Evolutionary conservation across 2,888 invertebrate species (phyloP).

Genomic region (Acanthosoma haemorrhoidale): DNA sequence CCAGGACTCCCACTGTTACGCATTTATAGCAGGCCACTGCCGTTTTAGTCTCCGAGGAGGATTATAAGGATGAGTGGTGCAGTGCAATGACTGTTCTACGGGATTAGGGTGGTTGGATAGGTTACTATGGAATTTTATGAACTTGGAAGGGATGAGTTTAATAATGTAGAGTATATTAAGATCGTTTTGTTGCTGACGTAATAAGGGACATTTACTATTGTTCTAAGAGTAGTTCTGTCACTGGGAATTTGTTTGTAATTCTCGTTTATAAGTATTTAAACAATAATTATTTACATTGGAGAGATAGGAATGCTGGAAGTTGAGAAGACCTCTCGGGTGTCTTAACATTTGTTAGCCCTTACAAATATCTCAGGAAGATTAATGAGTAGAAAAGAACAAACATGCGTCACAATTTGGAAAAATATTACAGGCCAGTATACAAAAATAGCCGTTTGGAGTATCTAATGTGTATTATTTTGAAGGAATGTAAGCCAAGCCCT

Average conservation of each 20-base stretch:
- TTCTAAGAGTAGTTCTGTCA: too few species aligned
- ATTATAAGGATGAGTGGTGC: too few species aligned
- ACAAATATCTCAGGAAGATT: slow-evolving; percentile 21
- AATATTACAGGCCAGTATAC: slow-evolving; percentile 15
- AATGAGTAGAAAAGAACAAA: slow-evolving; percentile 23
- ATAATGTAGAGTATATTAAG: too few species aligned
- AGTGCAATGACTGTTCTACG: too few species aligned
- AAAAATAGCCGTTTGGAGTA: slow-evolving; percentile 14
- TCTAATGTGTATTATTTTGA: slow-evolving; percentile 19
- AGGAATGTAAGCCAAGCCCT: slow-evolving; percentile 10
- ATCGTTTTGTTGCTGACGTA: too few species aligned
- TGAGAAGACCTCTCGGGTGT: neutral
- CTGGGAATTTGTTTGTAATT: neutral
- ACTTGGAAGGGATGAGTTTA: too few species aligned
- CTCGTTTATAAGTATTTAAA: neutral
- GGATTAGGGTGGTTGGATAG: too few species aligned
- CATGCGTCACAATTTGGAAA: slow-evolving; percentile 23
- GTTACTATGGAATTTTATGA: too few species aligned
- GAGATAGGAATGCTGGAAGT: neutral
- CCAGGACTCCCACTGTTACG: too few species aligned
- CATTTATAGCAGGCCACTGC: too few species aligned
- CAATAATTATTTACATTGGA: slow-evolving; percentile 8
- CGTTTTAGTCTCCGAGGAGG: too few species aligned
- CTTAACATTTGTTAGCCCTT: slow-evolving; percentile 21
- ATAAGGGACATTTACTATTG: too few species aligned